Base-by-base conservation (phyloP, 2,888 invertebrate genomes). In the Listrodromus nycthemerus region DNA sequence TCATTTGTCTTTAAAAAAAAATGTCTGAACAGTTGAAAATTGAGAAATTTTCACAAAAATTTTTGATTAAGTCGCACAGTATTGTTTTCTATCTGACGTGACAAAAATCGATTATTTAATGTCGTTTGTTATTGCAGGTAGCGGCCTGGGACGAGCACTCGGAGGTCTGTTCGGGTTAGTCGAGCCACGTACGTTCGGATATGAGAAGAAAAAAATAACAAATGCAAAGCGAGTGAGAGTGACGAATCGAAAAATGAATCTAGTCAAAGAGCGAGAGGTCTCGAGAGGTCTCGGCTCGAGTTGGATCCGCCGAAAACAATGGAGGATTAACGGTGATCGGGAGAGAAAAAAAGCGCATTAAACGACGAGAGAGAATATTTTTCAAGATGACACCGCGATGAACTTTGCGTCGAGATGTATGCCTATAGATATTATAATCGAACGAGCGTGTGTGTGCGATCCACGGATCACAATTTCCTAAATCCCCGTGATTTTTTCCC, bases 131-230 rank as follows among this genome's bases (percentile, higher is more conserved):
- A 45, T 94, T 95, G 0, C 94, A 98, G 97, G 96, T 97, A 61
- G 95, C 96, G 52, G 97, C 97, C 52, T 98, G 98, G 98, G 97
- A 97, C 92, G 97, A 97, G 80, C 97, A 97, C 93, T 97, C 97
- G 5, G 97, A 97, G 93, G 96, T 97, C 90, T 97, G 97, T 93
- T 96, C 97, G 61, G 97, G 97, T 90, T 97, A 94, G 94, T 84
- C 85, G 75, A 76, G 50, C 71, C 33, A 45, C 52, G 65, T 66
- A 52, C 70, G 48, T 65, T 37, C 45, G 6, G 19, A 16, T 19
- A 16, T 16, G 16, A 24, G 24, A 61, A 61, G 27, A 16, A 69
- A 50, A 50, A n/a, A 21, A 16, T 33, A 50, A 33, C 1, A 45
- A 13, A 30, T 63, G 45, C 63, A 63, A 63, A 76, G 77, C 79